Conservation (phyloP, 1,140 invertebrate genomes). For the Tenebrio molitor region DNA sequence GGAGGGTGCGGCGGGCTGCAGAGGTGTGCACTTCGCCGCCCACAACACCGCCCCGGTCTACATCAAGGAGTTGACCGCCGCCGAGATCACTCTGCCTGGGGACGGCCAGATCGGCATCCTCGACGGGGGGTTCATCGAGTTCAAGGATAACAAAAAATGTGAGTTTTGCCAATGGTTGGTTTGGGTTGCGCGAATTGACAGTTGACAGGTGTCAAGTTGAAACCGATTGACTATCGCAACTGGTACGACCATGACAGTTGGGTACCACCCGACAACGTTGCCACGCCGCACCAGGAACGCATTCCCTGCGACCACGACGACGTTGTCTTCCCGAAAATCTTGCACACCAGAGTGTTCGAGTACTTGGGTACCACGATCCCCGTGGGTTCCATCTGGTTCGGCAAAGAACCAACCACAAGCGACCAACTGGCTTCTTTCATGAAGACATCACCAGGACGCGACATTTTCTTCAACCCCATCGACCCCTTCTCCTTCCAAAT, state of each 20-base stretch:
- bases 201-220: constrained; percentile 30
- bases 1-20: constrained; percentile 12
- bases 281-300: constrained; percentile 31
- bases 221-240: neutral
- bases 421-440: neutral
- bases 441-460: neutral
- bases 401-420: neutral
- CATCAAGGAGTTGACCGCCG: neutral
- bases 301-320: constrained; percentile 43
- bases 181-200: too few relatives aligned
- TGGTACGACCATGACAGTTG: constrained; percentile 40
- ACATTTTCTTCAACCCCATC: constrained; percentile 5
- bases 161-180: neutral
- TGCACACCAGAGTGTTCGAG: neutral
- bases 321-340: constrained; percentile 26
- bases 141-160: constrained; percentile 17
- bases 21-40: constrained; percentile 19
- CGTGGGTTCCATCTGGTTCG: constrained; percentile 13
- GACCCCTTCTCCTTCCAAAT: constrained; percentile 2
- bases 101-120: constrained; percentile 1
- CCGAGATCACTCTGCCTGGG: neutral
- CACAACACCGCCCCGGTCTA: neutral
- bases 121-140: constrained; percentile 1
- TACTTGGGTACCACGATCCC: neutral
- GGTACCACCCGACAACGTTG: constrained; percentile 5